These are phyloP conservation scores for Octonoba sinensis DNA, from an alignment of 2,888 invertebrate genomes.

Conservation along the genomic window DNA sequence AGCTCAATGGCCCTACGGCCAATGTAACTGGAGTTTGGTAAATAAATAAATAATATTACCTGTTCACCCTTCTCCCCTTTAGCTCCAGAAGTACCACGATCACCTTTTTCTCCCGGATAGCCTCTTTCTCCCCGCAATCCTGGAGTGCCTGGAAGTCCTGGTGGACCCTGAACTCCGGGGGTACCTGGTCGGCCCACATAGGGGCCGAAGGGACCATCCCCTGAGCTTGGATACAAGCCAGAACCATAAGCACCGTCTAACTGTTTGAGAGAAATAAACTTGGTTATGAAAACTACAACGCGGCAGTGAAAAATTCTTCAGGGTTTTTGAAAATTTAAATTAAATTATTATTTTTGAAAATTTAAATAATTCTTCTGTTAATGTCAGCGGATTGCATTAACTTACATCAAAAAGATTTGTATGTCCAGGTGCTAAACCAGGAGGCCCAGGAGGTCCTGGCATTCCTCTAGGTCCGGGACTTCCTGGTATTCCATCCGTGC, in stretches of 20 bases:
- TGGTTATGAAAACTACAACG: not conserved
- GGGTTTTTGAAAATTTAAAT: not conserved
- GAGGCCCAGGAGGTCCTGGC: conserved; percentile 57
- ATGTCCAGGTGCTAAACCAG: conserved; percentile 47
- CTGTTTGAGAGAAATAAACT: conserved; percentile 12
- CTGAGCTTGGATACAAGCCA: conserved; percentile 56
- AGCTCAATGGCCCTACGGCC: not conserved
- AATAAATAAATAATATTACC: conserved; percentile 31
- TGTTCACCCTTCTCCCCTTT: conserved; percentile 64
- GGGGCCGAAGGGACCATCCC: conserved; percentile 64
- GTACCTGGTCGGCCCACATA: conserved; percentile 68
- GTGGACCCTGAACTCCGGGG: conserved; percentile 68
- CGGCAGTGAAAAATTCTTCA: not conserved
- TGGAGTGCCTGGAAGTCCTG: conserved; percentile 67
- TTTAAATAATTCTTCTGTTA: conserved; percentile 65
- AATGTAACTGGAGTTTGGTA: no score
- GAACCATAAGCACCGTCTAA: conserved; percentile 57
- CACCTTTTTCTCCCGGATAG: conserved; percentile 69
- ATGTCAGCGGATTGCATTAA: not conserved
- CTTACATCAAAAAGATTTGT: conserved; percentile 67
- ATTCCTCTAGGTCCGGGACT: conserved; percentile 63
- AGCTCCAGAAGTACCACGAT: conserved; percentile 69
- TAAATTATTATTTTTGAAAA: not conserved
- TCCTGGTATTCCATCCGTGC: conserved; percentile 65
- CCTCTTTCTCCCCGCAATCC: conserved; percentile 68